Evolutionary conservation across 2,113 vertebrate species (phyloP).

Genomic region (Baryphthengus martii): DNA sequence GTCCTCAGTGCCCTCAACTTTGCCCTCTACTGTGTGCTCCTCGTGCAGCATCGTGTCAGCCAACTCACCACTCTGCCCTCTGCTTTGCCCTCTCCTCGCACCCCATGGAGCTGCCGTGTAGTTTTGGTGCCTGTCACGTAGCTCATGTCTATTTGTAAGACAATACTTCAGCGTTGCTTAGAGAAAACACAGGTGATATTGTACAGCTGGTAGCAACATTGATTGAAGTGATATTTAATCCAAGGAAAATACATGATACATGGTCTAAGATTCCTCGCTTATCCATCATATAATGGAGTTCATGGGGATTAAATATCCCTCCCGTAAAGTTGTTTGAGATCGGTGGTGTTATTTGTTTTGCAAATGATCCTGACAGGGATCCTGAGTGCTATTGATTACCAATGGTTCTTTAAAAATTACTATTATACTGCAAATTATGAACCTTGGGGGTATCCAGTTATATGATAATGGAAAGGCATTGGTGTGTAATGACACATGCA

Average conservation of each 20-base stretch:
- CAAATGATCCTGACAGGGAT: constrained; percentile 51
- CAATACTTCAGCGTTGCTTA: constrained; percentile 13
- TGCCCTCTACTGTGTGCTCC: neutral
- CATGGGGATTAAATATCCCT: constrained; percentile 55
- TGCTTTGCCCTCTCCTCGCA: neutral
- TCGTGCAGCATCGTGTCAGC: fast-evolving
- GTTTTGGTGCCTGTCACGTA: neutral
- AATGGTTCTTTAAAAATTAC: constrained; percentile 57
- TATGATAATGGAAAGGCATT: constrained; percentile 27
- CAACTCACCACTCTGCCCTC: neutral
- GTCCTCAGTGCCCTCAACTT: neutral
- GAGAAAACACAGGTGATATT: neutral
- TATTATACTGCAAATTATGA: constrained; percentile 34
- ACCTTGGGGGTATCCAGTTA: constrained; percentile 24
- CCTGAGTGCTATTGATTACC: constrained; percentile 60
- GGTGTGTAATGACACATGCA: constrained; percentile 36
- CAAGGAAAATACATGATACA: constrained; percentile 25
- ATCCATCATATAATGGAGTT: constrained; percentile 53
- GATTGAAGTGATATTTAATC: constrained; percentile 66
- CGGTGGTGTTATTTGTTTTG: constrained; percentile 42
- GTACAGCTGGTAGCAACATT: constrained; percentile 23
- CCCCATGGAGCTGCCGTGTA: neutral
- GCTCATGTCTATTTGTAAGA: constrained; percentile 21
- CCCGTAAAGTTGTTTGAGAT: constrained; percentile 44
- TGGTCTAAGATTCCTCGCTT: constrained; percentile 30